Evolutionary conservation across 2,113 vertebrate species (phyloP), one percentile per base, ranked within the genome.

Genomic region (Sterrhoptilus dennistouni): DNA sequence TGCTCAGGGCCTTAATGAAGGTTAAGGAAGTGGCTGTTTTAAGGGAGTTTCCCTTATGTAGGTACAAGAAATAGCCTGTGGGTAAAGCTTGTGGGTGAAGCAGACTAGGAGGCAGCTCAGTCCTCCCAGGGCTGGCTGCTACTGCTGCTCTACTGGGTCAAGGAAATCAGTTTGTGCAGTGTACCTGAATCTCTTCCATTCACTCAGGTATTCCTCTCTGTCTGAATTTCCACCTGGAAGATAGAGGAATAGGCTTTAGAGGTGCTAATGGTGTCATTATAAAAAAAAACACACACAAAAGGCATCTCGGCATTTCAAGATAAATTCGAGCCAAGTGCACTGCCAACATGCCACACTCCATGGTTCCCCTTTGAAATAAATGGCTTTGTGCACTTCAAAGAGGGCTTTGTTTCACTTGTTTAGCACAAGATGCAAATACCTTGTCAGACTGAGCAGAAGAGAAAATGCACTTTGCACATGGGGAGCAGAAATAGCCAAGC

Each of bases 351-450:
- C 93, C 90, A 93, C 90, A 78, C 83, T 95, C 84, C 4, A 0
- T 69, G 88, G 85, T 25, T 89, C 92, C 83, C 86, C 90, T 97
- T 96, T 95, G 95, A 96, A 96, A 96, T 75, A 75, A 81, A 89
- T 70, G 90, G 90, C 88, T 97, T 87, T 29, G 15, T 64, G 53
- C 72, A 96, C 83, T 96, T 95, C 96, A 97, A 96, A 97, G 95
- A 90, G 82, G 72, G 53, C 79, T 97, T 79, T 92, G 76, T 83
- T 89, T 94, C 93, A 90, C 86, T 94, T 90, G 68, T 83, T 94
- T 92, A 90, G 92, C 95, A 79, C 27, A 0, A 85, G 83, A 94
- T 92, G 93, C 96, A 96, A 97, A 97, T 92, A 36, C 36, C 47
- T n/a, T 83, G 64, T 93, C 92, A 95, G 84, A 83, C 52, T 2